Percentiles rank a stretch among this genome's conserved stretches.
phyloP scores from a whole-genome alignment of 2,888 invertebrate genomes.

The Zygogramma bicolorata region DNA sequence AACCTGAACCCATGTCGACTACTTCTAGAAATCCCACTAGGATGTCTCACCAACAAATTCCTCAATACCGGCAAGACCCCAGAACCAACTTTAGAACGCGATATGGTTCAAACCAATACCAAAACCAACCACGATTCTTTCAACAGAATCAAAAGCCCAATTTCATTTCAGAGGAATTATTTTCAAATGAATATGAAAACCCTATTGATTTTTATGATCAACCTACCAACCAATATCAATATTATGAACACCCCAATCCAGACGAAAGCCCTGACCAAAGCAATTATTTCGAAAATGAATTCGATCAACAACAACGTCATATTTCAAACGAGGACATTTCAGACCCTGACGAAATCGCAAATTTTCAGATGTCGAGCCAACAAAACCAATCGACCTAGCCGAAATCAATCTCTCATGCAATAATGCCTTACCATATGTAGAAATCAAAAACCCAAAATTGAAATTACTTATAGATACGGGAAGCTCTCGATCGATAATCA shows the following conservation, averaged over 20 bases:
- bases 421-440: neutral
- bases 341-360: neutral
- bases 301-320: neutral
- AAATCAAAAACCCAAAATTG: constrained; percentile 20
- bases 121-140: too few species aligned
- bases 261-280: too few species aligned
- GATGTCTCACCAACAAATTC: neutral
- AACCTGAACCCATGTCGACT: neutral
- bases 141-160: too few species aligned
- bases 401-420: neutral
- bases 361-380: neutral
- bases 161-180: too few species aligned
- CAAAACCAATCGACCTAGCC: neutral
- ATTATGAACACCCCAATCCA: too few species aligned
- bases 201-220: too few species aligned
- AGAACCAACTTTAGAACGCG: neutral
- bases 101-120: neutral
- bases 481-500: constrained; percentile 23
- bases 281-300: too few species aligned
- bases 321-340: neutral
- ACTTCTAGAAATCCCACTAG: neutral
- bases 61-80: neutral
- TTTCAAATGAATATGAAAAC: too few species aligned
- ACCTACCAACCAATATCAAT: too few species aligned
- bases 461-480: constrained; percentile 35